These are phyloP conservation scores for Malurus cyaneus DNA, from an alignment of 2,113 vertebrate species.

Conservation along the genomic window DNA sequence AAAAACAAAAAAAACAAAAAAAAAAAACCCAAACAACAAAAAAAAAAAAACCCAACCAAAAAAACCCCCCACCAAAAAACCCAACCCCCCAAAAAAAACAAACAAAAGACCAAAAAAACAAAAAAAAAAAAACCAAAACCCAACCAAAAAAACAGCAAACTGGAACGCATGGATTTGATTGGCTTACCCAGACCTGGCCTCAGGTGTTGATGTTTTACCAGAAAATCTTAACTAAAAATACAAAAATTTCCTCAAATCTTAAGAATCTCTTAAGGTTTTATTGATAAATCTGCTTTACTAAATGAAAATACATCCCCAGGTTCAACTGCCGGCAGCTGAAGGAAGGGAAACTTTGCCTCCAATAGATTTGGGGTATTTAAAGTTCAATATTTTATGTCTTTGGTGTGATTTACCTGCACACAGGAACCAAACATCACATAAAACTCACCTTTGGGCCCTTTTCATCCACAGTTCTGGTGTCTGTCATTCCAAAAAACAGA, in stretches of 20 bases:
- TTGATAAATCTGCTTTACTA: not conserved
- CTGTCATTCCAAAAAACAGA: not conserved
- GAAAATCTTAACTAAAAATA: not conserved
- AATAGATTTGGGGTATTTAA: not conserved
- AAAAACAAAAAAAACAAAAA: no score
- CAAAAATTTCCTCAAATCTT: not conserved
- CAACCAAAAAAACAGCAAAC: not conserved
- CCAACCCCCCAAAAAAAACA: no score
- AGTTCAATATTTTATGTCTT: not conserved
- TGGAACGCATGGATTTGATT: accelerated
- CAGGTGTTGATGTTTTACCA: not conserved
- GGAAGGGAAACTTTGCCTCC: not conserved
- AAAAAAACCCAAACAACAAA: no score
- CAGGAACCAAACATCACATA: not conserved
- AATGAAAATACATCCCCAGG: not conserved
- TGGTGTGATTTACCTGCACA: not conserved
- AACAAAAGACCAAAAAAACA: no score
- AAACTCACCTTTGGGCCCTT: not conserved
- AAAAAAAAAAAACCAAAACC: no score
- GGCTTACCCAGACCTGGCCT: not conserved
- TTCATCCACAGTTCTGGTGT: not conserved
- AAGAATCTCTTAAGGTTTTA: not conserved
- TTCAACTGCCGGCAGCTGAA: not conserved
- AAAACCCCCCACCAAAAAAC: no score
- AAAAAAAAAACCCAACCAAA: no score